A percentile compares a stretch with the other conserved stretches of the same genome.
Conservation (phyloP, 2,113 vertebrate genomes). For the Python bivittatus region DNA sequence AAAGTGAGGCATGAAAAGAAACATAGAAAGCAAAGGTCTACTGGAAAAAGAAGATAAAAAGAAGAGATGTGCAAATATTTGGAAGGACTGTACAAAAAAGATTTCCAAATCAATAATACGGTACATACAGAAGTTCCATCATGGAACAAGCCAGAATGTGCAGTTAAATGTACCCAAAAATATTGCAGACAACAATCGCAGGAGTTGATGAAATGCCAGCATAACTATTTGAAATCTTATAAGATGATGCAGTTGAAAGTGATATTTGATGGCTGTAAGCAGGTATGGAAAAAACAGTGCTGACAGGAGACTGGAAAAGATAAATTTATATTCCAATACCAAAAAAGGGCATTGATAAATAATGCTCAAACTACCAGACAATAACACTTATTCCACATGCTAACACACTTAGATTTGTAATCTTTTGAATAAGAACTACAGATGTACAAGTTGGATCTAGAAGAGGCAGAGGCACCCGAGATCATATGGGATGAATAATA, state of each 20-base stretch:
- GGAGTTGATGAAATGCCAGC: background rate
- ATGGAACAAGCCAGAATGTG: background rate
- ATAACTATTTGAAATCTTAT: too few species aligned
- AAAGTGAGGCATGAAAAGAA: background rate
- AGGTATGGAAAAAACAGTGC: background rate
- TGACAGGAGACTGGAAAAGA: background rate
- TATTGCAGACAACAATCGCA: background rate
- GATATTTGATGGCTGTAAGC: background rate
- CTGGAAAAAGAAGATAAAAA: background rate
- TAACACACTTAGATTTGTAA: background rate
- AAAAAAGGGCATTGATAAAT: background rate
- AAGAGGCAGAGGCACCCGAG: background rate
- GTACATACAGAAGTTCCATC: background rate
- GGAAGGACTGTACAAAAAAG: background rate
- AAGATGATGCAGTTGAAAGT: background rate
- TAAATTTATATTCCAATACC: background rate
- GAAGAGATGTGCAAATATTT: background rate
- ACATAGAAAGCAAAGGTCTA: background rate
- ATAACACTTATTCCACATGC: background rate
- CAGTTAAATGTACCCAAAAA: background rate
- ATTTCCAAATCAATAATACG: background rate
- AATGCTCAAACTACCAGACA: background rate
- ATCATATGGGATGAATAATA: background rate
- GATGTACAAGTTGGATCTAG: background rate
- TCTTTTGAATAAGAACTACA: too few species aligned